phyloP scores from a whole-genome alignment of 2,888 invertebrate species.

The Chrysomela aeneicollis region DNA sequence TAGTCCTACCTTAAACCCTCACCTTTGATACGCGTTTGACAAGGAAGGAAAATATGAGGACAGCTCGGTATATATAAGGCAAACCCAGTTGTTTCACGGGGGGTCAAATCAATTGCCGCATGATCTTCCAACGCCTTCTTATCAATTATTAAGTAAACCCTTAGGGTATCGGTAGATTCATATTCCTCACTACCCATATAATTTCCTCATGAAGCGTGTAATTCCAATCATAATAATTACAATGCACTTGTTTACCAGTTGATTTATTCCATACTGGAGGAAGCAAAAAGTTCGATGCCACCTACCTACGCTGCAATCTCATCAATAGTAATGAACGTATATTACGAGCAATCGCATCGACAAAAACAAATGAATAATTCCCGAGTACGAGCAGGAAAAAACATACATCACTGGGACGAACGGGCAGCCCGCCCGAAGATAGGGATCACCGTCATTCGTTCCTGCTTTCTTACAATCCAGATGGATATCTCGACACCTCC shows the following conservation, averaged over 20 bases:
- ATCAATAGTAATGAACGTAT: conserved; percentile 22
- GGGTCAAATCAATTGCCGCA: not conserved
- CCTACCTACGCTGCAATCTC: conserved; percentile 4
- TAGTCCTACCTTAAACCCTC: too few relatives aligned
- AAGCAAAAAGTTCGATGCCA: not conserved
- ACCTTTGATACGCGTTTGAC: too few relatives aligned
- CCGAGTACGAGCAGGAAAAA: conserved; percentile 11
- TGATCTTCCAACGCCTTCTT: not conserved
- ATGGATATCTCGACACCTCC: conserved; percentile 40
- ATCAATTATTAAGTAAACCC: not conserved
- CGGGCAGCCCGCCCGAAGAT: conserved; percentile 28
- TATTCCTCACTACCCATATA: not conserved
- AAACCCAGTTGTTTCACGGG: too few relatives aligned
- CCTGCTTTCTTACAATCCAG: conserved; percentile 29
- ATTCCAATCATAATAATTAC: not conserved
- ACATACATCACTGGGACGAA: conserved; percentile 36
- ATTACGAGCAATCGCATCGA: conserved; percentile 20
- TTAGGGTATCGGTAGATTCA: not conserved
- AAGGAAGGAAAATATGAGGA: too few relatives aligned
- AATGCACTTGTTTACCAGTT: not conserved
- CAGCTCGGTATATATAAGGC: too few relatives aligned
- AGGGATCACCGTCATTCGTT: conserved; percentile 37
- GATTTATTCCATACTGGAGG: not conserved
- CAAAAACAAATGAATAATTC: conserved; percentile 29
- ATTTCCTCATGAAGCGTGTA: not conserved